Conservation (phyloP, 2,113 vertebrate genomes). For the Eolophus roseicapilla region DNA sequence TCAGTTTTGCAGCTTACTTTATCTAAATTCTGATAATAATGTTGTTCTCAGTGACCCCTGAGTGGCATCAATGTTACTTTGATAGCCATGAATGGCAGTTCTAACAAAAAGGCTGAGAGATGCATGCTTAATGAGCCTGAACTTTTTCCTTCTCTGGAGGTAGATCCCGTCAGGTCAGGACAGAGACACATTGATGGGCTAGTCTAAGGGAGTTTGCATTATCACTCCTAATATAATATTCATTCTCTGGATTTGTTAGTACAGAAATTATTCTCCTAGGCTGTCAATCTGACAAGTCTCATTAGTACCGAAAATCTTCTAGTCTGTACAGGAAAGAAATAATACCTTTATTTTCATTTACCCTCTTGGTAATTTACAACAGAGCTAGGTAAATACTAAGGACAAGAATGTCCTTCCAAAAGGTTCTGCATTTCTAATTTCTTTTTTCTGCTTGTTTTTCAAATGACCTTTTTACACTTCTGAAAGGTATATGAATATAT, state of each 20-base stretch:
- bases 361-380: not conserved
- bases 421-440: not conserved
- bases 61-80: not conserved
- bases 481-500: not conserved
- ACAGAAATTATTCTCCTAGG: not conserved
- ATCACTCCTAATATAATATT: not conserved
- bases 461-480: not conserved
- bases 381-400: not conserved
- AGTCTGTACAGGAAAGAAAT: not conserved
- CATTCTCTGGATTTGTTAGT: not conserved
- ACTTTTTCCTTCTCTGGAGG: not conserved
- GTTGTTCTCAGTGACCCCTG: not conserved
- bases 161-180: not conserved
- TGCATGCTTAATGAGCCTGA: not conserved
- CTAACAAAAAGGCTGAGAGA: not conserved
- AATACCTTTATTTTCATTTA: not conserved
- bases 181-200: not conserved
- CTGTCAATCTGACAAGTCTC: not conserved
- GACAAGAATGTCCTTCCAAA: not conserved
- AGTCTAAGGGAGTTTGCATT: not conserved
- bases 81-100: not conserved
- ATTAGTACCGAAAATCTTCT: not conserved
- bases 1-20: not conserved
- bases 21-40: constrained; percentile 1
- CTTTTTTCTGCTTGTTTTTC: not conserved